Percentiles rank a stretch among this genome's conserved stretches.
Evolutionary conservation across 1,140 invertebrate species (phyloP).

Genomic region (Drosophila rhopaloa): DNA sequence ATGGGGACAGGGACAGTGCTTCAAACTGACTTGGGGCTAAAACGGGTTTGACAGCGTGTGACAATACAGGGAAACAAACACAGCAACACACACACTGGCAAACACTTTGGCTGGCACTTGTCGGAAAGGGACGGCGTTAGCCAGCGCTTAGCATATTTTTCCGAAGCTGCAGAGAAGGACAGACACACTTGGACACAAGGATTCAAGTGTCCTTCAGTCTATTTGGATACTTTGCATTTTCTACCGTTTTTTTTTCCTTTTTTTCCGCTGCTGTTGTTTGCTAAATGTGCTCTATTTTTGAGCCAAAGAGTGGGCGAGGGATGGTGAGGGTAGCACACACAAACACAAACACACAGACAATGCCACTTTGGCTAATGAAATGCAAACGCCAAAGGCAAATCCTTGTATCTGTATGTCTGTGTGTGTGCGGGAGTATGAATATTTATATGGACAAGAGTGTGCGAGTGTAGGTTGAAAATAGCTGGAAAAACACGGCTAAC

Average conservation of each 20-base stretch:
- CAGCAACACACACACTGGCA: constrained; percentile 24
- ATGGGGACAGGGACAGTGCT: constrained; percentile 37
- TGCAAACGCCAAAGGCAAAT: constrained; percentile 73
- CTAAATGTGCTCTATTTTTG: constrained; percentile 81
- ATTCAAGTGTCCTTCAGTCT: constrained; percentile 81
- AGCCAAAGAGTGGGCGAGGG: constrained; percentile 31
- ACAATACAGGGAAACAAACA: constrained; percentile 52
- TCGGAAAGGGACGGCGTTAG: constrained; percentile 22
- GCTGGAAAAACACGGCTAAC: constrained; percentile 43
- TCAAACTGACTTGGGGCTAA: constrained; percentile 61
- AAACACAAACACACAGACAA: constrained; percentile 48
- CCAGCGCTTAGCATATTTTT: constrained; percentile 65
- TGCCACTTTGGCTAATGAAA: constrained; percentile 82
- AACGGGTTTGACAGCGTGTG: constrained; percentile 75
- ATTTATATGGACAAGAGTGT: constrained; percentile 49
- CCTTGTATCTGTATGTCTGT: constrained; percentile 29
- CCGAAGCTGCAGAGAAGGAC: constrained; percentile 40
- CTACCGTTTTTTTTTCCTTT: constrained; percentile 41
- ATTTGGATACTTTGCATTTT: constrained; percentile 82
- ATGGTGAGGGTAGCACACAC: neutral
- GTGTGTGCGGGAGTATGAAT: constrained; percentile 54
- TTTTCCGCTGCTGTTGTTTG: constrained; percentile 43
- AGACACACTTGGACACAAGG: constrained; percentile 76
- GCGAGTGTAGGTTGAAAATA: constrained; percentile 36
- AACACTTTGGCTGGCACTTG: constrained; percentile 32